Evolutionary conservation across 2,888 invertebrate genomes (phyloP).

Genomic region (Hanleya hanleyi): DNA sequence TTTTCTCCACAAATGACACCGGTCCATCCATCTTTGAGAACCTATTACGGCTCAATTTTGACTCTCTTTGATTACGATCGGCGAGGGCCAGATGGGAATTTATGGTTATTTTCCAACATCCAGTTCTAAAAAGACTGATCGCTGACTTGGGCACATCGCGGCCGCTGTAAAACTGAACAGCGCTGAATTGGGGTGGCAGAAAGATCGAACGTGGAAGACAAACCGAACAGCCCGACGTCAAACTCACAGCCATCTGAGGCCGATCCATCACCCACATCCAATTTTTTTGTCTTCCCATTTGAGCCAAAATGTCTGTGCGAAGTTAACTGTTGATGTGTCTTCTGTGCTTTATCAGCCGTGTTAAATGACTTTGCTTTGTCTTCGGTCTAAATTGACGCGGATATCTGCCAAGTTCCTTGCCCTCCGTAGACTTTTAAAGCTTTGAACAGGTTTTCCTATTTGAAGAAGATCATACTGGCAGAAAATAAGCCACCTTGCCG

Average conservation of each 20-base stretch:
- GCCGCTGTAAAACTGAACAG: not conserved
- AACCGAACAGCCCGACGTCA: not conserved
- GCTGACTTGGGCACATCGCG: not conserved
- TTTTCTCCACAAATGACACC: not conserved
- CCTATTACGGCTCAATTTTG: conserved; percentile 13
- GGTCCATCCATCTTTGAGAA: conserved; percentile 5
- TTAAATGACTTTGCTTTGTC: conserved; percentile 10
- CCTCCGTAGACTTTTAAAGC: not conserved
- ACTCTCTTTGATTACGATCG: conserved; percentile 7
- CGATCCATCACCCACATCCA: not conserved
- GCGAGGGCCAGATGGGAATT: conserved; percentile 8
- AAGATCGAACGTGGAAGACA: not conserved
- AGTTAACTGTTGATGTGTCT: not conserved
- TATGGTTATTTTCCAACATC: conserved; percentile 9
- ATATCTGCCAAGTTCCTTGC: not conserved
- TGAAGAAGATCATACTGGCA: too few relatives aligned
- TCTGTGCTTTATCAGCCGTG: conserved; percentile 5
- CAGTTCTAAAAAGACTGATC: not conserved
- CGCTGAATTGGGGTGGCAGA: not conserved
- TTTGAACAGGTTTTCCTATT: too few relatives aligned
- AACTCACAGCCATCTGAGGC: not conserved
- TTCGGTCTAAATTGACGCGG: not conserved
- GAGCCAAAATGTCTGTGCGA: not conserved
- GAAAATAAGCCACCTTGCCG: too few relatives aligned
- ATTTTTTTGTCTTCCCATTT: not conserved